These are phyloP conservation scores for Drosophila lacteicornis DNA, from an alignment of 1,140 invertebrate genomes.

Conservation along the genomic window DNA sequence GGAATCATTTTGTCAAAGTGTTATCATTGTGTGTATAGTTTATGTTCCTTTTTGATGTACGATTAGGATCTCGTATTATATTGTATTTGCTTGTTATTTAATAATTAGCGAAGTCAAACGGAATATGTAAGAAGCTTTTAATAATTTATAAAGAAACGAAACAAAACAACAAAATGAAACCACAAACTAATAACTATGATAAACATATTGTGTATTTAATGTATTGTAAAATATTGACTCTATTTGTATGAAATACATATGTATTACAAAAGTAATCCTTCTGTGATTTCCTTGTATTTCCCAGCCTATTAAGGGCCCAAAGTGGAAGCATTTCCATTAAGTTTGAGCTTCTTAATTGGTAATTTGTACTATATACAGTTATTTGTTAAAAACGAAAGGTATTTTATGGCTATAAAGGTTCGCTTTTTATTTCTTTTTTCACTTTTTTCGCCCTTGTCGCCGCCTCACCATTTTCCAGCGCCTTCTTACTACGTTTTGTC, in stretches of 20 bases:
- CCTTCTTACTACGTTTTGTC: slow-evolving; percentile 54
- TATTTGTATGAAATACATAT: slow-evolving; percentile 83
- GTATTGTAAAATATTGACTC: slow-evolving; percentile 83
- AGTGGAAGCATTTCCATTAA: neutral
- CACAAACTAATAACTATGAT: slow-evolving; percentile 62
- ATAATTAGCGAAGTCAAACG: slow-evolving; percentile 74
- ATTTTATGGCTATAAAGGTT: slow-evolving; percentile 55
- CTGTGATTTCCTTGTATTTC: neutral
- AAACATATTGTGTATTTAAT: slow-evolving; percentile 75
- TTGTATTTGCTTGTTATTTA: slow-evolving; percentile 79
- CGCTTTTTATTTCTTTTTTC: slow-evolving; percentile 71
- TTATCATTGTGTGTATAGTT: slow-evolving; percentile 63
- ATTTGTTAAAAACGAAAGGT: slow-evolving; percentile 13
- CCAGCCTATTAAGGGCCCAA: neutral
- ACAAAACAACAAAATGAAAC: slow-evolving; percentile 20
- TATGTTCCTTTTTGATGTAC: slow-evolving; percentile 68
- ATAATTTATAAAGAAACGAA: slow-evolving; percentile 63
- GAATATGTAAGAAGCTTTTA: slow-evolving; percentile 73
- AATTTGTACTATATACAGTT: slow-evolving; percentile 47
- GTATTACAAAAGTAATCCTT: slow-evolving; percentile 55
- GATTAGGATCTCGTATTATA: slow-evolving; percentile 60
- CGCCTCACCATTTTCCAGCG: slow-evolving; percentile 5
- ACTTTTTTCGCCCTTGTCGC: slow-evolving; percentile 57
- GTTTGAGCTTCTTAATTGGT: slow-evolving; percentile 17
- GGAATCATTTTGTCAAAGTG: slow-evolving; percentile 42